These are phyloP conservation scores for Notothenia rossii DNA, from an alignment of 2,113 vertebrate species.

Conservation along the genomic window DNA sequence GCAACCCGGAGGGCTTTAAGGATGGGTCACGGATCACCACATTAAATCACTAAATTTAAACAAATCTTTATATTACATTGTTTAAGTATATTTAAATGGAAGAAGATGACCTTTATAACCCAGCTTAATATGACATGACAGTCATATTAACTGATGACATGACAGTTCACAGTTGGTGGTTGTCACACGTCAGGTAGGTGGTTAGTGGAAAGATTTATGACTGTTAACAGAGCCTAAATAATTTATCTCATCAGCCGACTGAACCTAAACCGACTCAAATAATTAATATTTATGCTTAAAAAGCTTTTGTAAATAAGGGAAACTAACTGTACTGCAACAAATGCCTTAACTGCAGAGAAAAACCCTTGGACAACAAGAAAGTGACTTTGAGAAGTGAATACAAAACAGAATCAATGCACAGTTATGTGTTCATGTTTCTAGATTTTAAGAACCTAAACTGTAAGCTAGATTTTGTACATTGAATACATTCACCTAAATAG, in stretches of 20 bases:
- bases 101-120: not conserved
- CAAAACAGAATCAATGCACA: no score
- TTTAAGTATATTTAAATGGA: not conserved
- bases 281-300: no score
- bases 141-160: slow-evolving; percentile 1
- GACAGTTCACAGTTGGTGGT: not conserved
- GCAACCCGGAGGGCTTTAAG: not conserved
- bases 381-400: no score
- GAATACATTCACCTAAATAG: not conserved
- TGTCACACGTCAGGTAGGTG: not conserved
- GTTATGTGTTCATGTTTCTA: no score
- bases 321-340: no score
- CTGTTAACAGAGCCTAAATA: not conserved
- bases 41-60: not conserved
- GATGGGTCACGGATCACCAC: not conserved
- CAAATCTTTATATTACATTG: not conserved
- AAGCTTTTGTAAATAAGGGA: no score
- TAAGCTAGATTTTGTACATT: not conserved
- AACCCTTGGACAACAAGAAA: no score
- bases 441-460: not conserved
- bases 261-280: not conserved
- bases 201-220: not conserved
- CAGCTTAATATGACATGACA: not conserved
- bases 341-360: no score
- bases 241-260: not conserved